A percentile compares a stretch with the other conserved stretches of the same genome.
phyloP scores from a whole-genome alignment of 2,888 invertebrate species.

The Tiliacea aurago region DNA sequence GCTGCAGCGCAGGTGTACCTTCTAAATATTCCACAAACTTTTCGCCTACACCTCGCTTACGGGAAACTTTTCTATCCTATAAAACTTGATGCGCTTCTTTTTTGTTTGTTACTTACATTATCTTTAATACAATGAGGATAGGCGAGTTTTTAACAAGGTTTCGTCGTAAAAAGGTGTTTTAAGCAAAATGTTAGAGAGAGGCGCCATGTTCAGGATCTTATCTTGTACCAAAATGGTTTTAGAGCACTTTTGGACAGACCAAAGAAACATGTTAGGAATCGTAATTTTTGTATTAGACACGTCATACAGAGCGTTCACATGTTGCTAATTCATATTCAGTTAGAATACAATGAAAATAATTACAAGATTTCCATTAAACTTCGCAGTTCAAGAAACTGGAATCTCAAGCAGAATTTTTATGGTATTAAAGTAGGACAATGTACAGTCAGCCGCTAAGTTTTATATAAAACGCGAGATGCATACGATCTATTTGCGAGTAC shows the following conservation, averaged over 20 bases:
- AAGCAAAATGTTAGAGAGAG: constrained; percentile 12
- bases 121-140: constrained; percentile 55
- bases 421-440: constrained; percentile 42
- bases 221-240: constrained; percentile 19
- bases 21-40: constrained; percentile 51
- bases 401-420: constrained; percentile 58
- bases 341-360: constrained; percentile 28
- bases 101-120: constrained; percentile 59
- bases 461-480: constrained; percentile 58
- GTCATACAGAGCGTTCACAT: constrained; percentile 7
- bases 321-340: constrained; percentile 20
- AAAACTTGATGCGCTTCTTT: constrained; percentile 58
- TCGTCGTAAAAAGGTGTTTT: constrained; percentile 41
- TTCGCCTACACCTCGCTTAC: constrained; percentile 34
- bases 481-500: constrained; percentile 60
- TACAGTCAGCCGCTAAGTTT: constrained; percentile 30
- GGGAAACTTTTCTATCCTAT: constrained; percentile 54
- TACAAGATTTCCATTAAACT: constrained; percentile 42
- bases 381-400: constrained; percentile 54
- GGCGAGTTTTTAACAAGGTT: constrained; percentile 48
- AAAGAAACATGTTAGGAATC: constrained; percentile 15
- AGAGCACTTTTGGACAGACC: constrained; percentile 1
- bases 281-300: constrained; percentile 1
- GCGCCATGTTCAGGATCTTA: constrained; percentile 11
- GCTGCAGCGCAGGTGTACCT: constrained; percentile 46